phyloP scores from a whole-genome alignment of 1,140 invertebrate genomes.

The Armadillidium nasatum region DNA sequence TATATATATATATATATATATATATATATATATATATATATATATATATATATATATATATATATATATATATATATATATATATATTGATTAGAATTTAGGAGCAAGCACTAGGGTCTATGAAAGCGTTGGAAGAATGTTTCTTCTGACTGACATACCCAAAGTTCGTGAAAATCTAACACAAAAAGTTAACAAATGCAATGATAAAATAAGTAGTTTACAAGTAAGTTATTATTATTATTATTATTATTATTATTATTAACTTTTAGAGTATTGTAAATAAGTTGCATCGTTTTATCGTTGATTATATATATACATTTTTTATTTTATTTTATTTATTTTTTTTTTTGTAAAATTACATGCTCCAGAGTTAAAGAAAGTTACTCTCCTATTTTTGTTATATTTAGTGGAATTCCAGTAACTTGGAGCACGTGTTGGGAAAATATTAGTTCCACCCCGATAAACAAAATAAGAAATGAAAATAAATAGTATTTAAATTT shows the following conservation, averaged over 20 bases:
- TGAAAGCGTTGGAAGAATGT: constrained; percentile 78
- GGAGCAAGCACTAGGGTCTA: constrained; percentile 60
- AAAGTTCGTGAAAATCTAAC: constrained; percentile 62
- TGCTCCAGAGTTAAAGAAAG: too few species aligned
- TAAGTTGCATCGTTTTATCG: too few species aligned
- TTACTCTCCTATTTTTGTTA: too few species aligned
- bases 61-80: background rate
- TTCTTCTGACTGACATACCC: constrained; percentile 64
- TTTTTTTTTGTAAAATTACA: background rate
- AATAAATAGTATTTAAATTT: too few species aligned
- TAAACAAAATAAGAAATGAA: too few species aligned
- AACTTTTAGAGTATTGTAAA: too few species aligned
- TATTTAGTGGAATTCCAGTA: background rate
- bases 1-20: too few species aligned
- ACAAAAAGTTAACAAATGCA: constrained; percentile 57
- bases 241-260: background rate
- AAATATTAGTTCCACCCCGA: too few species aligned
- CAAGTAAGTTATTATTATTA: constrained; percentile 53
- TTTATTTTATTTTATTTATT: background rate
- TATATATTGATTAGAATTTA: constrained; percentile 20
- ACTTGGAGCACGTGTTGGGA: background rate
- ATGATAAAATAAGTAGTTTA: constrained; percentile 67
- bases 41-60: too few species aligned
- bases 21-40: too few species aligned
- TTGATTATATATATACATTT: too few species aligned